Evolutionary conservation across 2,888 invertebrate genomes (phyloP).

Genomic region (Esperia sulphurella): DNA sequence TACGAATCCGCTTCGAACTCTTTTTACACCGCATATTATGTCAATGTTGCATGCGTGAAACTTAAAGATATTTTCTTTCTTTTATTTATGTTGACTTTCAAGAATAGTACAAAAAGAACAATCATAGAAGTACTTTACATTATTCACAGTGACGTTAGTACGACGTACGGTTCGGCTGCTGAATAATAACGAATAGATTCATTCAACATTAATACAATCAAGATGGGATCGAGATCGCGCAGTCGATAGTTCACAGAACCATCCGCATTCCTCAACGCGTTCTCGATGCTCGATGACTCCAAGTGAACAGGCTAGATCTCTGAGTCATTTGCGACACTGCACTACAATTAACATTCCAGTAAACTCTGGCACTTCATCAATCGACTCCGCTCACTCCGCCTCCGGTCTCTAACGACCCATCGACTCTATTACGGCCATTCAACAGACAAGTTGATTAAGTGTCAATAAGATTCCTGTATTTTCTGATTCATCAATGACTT

Average conservation of each 20-base stretch:
- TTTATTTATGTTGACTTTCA: background rate
- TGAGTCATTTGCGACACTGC: slow-evolving; percentile 69
- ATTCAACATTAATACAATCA: slow-evolving; percentile 25
- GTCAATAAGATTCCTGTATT: slow-evolving; percentile 27
- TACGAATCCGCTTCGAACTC: too few relatives aligned
- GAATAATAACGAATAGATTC: slow-evolving; percentile 17
- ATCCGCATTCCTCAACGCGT: slow-evolving; percentile 72
- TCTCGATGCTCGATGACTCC: slow-evolving; percentile 48
- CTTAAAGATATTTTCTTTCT: too few relatives aligned
- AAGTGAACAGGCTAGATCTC: slow-evolving; percentile 11
- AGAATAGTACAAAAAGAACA: too few relatives aligned
- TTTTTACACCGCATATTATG: too few relatives aligned
- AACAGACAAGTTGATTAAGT: slow-evolving; percentile 39
- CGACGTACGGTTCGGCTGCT: slow-evolving; percentile 1
- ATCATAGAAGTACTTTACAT: background rate
- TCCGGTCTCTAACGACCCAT: slow-evolving; percentile 31
- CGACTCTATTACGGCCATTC: slow-evolving; percentile 33
- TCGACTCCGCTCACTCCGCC: slow-evolving; percentile 23
- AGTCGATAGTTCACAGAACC: slow-evolving; percentile 55
- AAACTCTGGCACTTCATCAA: slow-evolving; percentile 48
- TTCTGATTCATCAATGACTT: slow-evolving; percentile 42
- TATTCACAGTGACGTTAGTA: background rate
- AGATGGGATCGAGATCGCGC: slow-evolving; percentile 35
- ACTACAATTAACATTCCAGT: slow-evolving; percentile 64
- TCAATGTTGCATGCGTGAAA: too few relatives aligned